Evolutionary conservation across 2,113 vertebrate genomes (phyloP).

Genomic region (Beaufortia kweichowensis): DNA sequence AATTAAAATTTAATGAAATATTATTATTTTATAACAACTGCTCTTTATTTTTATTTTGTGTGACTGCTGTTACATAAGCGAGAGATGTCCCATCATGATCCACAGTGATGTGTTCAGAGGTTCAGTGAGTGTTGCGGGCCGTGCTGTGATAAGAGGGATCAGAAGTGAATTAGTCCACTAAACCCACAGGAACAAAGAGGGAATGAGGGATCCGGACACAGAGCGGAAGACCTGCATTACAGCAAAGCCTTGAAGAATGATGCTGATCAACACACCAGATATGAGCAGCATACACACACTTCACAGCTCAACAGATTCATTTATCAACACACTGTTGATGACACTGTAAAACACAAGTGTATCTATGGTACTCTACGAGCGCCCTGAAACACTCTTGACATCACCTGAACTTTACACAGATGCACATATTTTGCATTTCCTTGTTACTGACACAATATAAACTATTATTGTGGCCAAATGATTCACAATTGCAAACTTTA

Average conservation of each 20-base stretch:
- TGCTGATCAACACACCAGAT: conserved; percentile 27
- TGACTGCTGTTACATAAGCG: background rate
- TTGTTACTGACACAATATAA: no score
- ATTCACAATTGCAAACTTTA: no score
- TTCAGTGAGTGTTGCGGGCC: conserved; percentile 4
- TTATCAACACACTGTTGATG: background rate
- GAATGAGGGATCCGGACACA: conserved; percentile 30
- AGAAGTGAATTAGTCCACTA: conserved; percentile 25
- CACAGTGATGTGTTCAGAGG: background rate
- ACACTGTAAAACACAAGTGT: no score
- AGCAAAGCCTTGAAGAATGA: conserved; percentile 36
- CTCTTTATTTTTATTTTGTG: background rate
- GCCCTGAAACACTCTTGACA: no score
- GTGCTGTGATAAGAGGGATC: conserved; percentile 27
- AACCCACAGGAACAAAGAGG: conserved; percentile 40
- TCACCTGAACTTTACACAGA: no score
- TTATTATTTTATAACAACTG: no score
- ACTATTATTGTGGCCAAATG: no score
- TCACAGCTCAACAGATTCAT: background rate
- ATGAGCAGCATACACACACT: conserved; percentile 14
- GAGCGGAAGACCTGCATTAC: conserved; percentile 33
- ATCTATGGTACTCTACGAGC: no score
- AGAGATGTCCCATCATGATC: background rate
- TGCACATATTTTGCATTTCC: no score
- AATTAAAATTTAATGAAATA: no score